These are phyloP conservation scores for Chesias legatella DNA, from an alignment of 2,888 invertebrate species.

Conservation along the genomic window DNA sequence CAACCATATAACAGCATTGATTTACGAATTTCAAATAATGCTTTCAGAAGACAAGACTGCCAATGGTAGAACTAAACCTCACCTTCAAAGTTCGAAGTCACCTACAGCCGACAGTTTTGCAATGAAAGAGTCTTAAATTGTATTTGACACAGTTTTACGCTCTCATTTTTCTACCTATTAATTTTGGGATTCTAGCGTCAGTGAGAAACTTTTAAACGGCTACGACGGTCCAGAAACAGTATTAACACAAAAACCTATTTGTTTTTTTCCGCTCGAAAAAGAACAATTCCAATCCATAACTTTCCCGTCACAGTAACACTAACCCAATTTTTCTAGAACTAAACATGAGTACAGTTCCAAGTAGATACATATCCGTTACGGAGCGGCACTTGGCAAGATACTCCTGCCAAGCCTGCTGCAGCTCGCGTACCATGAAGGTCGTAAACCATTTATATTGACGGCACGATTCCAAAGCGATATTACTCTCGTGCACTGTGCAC, in stretches of 20 bases:
- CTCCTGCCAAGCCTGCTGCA: constrained; percentile 57
- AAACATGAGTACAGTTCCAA: constrained; percentile 44
- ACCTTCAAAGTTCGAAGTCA: too few species aligned
- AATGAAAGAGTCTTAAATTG: too few species aligned
- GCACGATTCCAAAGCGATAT: constrained; percentile 7
- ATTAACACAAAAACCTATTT: neutral
- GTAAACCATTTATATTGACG: constrained; percentile 16
- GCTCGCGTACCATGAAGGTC: constrained; percentile 41
- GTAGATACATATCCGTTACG: constrained; percentile 54
- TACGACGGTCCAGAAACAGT: too few species aligned
- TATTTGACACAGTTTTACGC: too few species aligned
- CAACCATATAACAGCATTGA: too few species aligned
- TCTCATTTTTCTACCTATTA: too few species aligned
- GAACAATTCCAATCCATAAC: constrained; percentile 8
- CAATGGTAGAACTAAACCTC: too few species aligned
- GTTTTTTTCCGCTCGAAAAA: neutral
- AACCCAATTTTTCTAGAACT: constrained; percentile 40
- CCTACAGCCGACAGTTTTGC: too few species aligned
- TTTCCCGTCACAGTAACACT: constrained; percentile 17
- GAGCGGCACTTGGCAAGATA: constrained; percentile 60
- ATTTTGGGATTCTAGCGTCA: too few species aligned
- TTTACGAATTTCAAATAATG: too few species aligned
- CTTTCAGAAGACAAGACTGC: too few species aligned
- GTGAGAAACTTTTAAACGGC: too few species aligned
- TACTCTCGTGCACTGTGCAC: neutral